Base-by-base conservation (phyloP, 2,888 invertebrate genomes). In the Achlya flavicornis region DNA sequence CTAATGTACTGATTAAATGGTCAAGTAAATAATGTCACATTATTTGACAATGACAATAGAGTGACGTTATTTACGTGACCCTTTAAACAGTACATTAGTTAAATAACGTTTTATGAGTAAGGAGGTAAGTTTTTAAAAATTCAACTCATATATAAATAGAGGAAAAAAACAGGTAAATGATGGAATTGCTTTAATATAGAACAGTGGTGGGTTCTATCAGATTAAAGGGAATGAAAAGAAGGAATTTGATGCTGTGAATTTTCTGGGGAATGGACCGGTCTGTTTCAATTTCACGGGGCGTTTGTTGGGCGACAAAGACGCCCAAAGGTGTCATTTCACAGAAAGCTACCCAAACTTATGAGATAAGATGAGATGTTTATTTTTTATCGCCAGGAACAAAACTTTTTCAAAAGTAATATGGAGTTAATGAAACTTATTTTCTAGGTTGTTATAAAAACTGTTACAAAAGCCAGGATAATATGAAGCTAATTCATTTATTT, bases 221-320 rank as follows among this genome's bases (percentile, higher is more conserved):
- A 82, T 78, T 83, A 78, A 82, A 82, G 86, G 84, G 84, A 82
- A 79, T 80, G 79, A 82, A 83, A 82, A 77, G 75, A 78, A 80
- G 75, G 80, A 76, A 81, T 82, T 80, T 81, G 81, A 78, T 81
- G 78, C 71, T 74, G 74, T 76, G 81, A 86, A 85, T 84, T 85
- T 87, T 86, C 82, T 79, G 78, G 80, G 81, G 80, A 84, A 86
- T 85, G 83, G 86, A 83, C 85, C 85, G 84, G 89, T 88, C 87
- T 86, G 89, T 91, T 91, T 91, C 92, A 92, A 93, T 93, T 92
- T 92, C 92, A 92, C 92, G 92, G 91, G 84, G 88, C 90, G 89
- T 92, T 92, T 91, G 92, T 85, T 84, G 86, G 88, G 89, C 88
- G 87, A 87, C 86, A 89, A 91, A 89, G 87, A 90, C 84, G 85